Conservation (phyloP, 2,888 invertebrate genomes). For the Psylliodes chrysocephalus region DNA sequence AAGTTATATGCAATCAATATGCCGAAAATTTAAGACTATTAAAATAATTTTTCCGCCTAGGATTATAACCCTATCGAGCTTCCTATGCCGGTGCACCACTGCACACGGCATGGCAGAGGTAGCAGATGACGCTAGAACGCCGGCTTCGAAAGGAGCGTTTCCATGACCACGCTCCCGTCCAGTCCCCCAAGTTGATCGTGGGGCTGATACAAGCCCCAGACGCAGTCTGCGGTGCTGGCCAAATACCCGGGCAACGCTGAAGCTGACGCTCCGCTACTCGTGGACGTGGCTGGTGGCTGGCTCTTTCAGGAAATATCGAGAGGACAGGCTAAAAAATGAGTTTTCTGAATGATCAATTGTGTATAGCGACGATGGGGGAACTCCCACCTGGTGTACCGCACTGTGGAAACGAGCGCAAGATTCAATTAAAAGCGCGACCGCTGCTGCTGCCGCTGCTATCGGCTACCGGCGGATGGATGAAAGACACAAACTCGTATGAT, state of each 20-base stretch:
- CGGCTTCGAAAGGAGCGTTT: slow-evolving; percentile 53
- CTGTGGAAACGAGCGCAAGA: slow-evolving; percentile 14
- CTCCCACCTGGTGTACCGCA: slow-evolving; percentile 34
- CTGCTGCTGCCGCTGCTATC: too few relatives aligned
- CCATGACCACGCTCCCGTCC: slow-evolving; percentile 56
- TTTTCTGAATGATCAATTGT: slow-evolving; percentile 56
- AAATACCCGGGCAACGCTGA: slow-evolving; percentile 40
- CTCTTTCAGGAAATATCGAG: slow-evolving; percentile 51
- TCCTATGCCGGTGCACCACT: neutral
- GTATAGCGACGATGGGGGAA: slow-evolving; percentile 40
- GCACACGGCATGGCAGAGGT: slow-evolving; percentile 44
- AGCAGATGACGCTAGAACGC: slow-evolving; percentile 54
- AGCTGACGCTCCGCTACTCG: slow-evolving; percentile 20
- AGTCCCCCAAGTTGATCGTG: slow-evolving; percentile 43
- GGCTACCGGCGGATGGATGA: slow-evolving; percentile 10
- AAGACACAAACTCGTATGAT: slow-evolving; percentile 7
- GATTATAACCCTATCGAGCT: too few relatives aligned
- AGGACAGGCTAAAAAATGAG: slow-evolving; percentile 51
- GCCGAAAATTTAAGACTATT: too few relatives aligned
- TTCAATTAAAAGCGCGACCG: slow-evolving; percentile 29
- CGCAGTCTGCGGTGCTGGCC: slow-evolving; percentile 34
- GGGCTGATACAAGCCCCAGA: slow-evolving; percentile 23
- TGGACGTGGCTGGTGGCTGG: slow-evolving; percentile 37
- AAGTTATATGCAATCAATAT: too few relatives aligned
- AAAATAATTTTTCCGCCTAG: too few relatives aligned